A percentile compares a stretch with the other conserved stretches of the same genome.
These are phyloP conservation scores for Tragelaphus imberbis DNA, from an alignment of 2,113 vertebrate species.

Conservation along the genomic window DNA sequence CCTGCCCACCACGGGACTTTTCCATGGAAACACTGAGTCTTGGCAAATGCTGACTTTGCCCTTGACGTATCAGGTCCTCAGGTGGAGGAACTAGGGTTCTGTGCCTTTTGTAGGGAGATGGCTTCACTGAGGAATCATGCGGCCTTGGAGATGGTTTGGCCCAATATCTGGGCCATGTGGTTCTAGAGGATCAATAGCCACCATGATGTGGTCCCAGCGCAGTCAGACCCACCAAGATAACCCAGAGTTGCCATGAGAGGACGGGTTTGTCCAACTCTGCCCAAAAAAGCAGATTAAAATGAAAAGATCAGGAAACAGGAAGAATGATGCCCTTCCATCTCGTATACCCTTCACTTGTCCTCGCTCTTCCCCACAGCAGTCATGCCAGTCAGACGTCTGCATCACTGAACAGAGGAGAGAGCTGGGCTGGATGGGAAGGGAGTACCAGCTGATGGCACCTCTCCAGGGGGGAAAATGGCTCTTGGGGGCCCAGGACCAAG, in stretches of 20 bases:
- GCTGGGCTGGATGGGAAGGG: neutral
- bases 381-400: accelerated
- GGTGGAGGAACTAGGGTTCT: neutral
- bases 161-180: neutral
- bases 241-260: neutral
- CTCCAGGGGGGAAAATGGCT: neutral
- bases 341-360: accelerated
- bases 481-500: neutral
- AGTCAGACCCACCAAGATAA: neutral
- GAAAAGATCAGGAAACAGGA: neutral
- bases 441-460: accelerated
- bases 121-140: neutral
- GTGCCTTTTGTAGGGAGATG: neutral
- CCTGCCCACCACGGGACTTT: neutral
- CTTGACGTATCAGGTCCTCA: neutral
- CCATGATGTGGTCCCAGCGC: neutral
- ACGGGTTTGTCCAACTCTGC: neutral
- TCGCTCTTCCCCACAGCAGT: accelerated
- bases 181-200: neutral
- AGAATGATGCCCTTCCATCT: accelerated
- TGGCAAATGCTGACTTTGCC: neutral
- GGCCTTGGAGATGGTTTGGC: neutral
- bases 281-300: neutral
- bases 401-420: accelerated
- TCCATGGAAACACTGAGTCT: accelerated